Evolutionary conservation across 2,888 invertebrate genomes (phyloP), one percentile per base, ranked within the genome.

Genomic region (Andrena chrysosceles): DNA sequence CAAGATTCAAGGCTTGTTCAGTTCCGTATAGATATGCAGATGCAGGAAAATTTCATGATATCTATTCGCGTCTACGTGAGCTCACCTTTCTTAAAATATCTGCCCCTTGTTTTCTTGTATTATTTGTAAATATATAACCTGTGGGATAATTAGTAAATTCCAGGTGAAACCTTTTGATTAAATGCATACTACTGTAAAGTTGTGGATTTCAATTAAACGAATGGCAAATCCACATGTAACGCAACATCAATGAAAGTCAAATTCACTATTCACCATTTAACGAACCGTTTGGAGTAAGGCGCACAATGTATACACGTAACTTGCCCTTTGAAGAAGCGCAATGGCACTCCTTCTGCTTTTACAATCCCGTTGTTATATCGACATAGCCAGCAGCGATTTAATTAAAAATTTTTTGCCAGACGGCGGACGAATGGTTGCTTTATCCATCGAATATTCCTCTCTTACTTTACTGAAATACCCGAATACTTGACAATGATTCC

Each of bases 311-410:
- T 35, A 54, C 26, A 13, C 54, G 33, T 49, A 60, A 49, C 31
- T 68, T 49, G 3, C 33, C 59, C n/a, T 74, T 68, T 49, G 74
- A 48, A 49, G 35, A 54, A 64, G 23, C 63, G 26, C 33, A 54
- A 26, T 26, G 6, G 6, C 33, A n/a, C n/a, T 2, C 20, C 10
- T 3, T 13, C 8, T 60, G 54, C 23, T 74, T 68, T 75, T 59
- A 68, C 60, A 52, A 60, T 33, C 26, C 33, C 23, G 48, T 60
- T 68, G 67, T 68, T 60, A 75, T 68, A 64, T 64, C 64, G 35
- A 31, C 31, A 75, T 75, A 67, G 59, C 59, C 62, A 6, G 59
- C 35, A 16, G 52, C 69, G 70, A 52, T 70, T 76, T 76, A 62
- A 69, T 76, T 70, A 76, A 69, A 26, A 54, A 16, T 42, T 70